Percentiles rank a stretch among this genome's conserved stretches.
phyloP scores from a whole-genome alignment of 2,797 vertebrate genomes.

The Garrulus glandarius region DNA sequence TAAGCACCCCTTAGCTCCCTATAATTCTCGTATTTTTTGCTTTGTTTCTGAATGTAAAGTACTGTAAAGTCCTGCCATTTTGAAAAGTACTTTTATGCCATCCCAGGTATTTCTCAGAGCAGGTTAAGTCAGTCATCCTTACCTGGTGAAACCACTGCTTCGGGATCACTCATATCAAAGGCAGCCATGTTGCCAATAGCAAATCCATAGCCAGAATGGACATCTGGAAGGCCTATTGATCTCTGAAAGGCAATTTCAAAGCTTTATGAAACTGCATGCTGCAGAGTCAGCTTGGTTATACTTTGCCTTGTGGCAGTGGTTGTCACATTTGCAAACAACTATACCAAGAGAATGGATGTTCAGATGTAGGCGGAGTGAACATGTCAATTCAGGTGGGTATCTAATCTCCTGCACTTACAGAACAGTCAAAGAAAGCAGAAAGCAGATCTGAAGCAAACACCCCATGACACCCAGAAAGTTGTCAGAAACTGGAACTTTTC shows the following conservation, averaged over 20 bases:
- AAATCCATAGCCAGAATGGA: conserved; percentile 98
- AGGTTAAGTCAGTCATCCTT: not conserved
- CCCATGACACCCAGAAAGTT: not conserved
- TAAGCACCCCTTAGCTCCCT: not conserved
- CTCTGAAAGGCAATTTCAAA: conserved; percentile 72
- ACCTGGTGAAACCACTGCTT: conserved; percentile 95
- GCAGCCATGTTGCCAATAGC: conserved; percentile 99
- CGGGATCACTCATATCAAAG: conserved; percentile 91
- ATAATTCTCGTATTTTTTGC: not conserved
- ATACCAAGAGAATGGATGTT: not conserved
- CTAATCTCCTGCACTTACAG: not conserved
- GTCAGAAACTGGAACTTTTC: not conserved
- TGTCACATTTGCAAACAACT: not conserved
- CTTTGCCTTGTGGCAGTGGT: not conserved
- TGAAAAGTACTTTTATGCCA: not conserved
- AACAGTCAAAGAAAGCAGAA: not conserved
- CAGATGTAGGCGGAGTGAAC: not conserved
- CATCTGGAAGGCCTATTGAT: conserved; percentile 94
- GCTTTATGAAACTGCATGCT: not conserved
- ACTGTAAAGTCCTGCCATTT: not conserved
- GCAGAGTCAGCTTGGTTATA: not conserved
- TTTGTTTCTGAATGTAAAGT: not conserved
- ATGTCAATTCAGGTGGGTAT: not conserved
- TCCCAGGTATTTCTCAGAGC: not conserved
- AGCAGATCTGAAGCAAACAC: not conserved